Percentiles rank a stretch among this genome's conserved stretches.
Conservation (phyloP, 2,113 vertebrate genomes). For the Forbesichthys agassizii region DNA sequence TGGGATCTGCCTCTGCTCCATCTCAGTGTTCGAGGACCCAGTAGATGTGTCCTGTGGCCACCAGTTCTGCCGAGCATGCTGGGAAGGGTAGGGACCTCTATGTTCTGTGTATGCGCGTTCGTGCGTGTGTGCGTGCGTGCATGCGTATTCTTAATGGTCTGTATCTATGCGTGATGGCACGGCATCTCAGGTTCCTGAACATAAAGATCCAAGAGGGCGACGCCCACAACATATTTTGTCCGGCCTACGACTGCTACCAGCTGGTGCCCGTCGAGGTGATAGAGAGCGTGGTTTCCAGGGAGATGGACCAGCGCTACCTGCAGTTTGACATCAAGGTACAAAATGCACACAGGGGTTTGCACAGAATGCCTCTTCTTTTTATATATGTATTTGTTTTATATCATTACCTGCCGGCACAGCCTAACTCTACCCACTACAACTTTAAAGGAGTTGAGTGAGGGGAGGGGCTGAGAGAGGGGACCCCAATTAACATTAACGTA, state of each 20-base stretch:
- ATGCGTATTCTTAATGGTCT: not conserved
- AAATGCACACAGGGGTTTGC: not conserved
- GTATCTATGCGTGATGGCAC: not conserved
- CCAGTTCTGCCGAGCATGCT: constrained; percentile 72
- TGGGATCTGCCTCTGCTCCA: constrained; percentile 72
- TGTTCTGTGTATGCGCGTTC: not conserved
- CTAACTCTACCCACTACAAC: too few relatives aligned
- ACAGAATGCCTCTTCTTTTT: too few relatives aligned
- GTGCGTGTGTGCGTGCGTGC: not conserved
- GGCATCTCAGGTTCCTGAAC: constrained; percentile 63
- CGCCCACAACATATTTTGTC: constrained; percentile 74
- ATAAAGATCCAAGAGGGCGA: constrained; percentile 73
- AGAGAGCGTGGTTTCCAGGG: constrained; percentile 70
- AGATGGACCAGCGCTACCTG: constrained; percentile 73
- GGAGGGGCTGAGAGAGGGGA: too few relatives aligned
- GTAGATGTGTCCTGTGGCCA: constrained; percentile 74
- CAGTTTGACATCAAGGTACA: constrained; percentile 74
- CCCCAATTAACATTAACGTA: too few relatives aligned
- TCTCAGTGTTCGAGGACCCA: constrained; percentile 73
- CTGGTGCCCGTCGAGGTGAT: constrained; percentile 72
- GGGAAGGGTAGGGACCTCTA: constrained; percentile 59
- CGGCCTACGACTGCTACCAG: constrained; percentile 72
- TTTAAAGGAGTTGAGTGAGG: too few relatives aligned
- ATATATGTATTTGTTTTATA: too few relatives aligned
- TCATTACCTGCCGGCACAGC: too few relatives aligned